Evolutionary conservation across 2,113 vertebrate species (phyloP), one percentile per base, ranked within the genome.

Genomic region (Catharus minimus): DNA sequence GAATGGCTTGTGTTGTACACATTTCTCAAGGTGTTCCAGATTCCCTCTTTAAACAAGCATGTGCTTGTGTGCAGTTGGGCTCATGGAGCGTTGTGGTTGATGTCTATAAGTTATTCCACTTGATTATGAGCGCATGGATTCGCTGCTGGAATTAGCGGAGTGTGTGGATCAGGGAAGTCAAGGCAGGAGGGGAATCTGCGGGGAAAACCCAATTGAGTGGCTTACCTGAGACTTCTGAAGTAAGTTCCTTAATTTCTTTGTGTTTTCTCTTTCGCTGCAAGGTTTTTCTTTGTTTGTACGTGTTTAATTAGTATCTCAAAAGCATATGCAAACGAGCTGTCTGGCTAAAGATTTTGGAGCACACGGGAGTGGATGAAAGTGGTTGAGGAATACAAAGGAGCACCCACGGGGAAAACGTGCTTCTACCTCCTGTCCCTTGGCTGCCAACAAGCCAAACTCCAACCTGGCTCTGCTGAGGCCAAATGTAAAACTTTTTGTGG

Each of bases 261-360:
- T 93, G 75, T 61, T 90, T 95, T 95, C 86, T 85, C 90, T 91
- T 49, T 93, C 16, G 95, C 95, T 94, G 85, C 91, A n/a, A 94
- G 95, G 86, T 95, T 93, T 93, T 82, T 95, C 93, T 95, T 96
- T 95, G 93, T 95, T 95, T 95, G 86, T 93, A 92, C 94, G 87
- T 95, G 92, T 95, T 95, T 96, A 95, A 96, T 95, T 95, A 90
- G 67, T 93, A 95, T 95, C 95, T 94, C 94, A 90, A 96, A 94
- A 95, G 80, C 92, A 38, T 87, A 95, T 95, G 95, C 95, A 95
- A 95, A 96, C 87, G 71, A 95, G 89, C 56, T 87, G 94, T 90
- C 95, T 95, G 95, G 81, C 94, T 90, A 80, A 92, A 80, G 95
- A 49, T 94, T 92, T 71, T 62, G 81, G 74, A 95, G 88, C 47